Conservation (phyloP, 1,140 invertebrate genomes). For the Drosophila carrolli region DNA sequence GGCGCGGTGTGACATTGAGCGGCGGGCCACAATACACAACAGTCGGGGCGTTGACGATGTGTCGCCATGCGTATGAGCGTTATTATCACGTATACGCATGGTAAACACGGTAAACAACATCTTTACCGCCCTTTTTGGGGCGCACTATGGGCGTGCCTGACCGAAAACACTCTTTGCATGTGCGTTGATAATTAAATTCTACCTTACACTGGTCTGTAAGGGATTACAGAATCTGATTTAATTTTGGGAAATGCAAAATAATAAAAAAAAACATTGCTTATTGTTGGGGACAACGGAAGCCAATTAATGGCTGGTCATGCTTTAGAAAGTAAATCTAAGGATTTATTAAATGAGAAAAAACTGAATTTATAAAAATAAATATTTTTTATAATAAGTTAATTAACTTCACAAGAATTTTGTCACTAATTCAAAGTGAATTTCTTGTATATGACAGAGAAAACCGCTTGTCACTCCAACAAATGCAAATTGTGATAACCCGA, state of each 20-base stretch:
- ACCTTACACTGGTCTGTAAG: background rate
- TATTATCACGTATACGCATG: slow-evolving; percentile 50
- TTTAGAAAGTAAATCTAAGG: too few relatives aligned
- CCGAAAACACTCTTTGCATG: background rate
- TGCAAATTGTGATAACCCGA: background rate
- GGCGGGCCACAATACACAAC: slow-evolving; percentile 3
- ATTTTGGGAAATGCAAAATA: background rate
- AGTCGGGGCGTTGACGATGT: slow-evolving; percentile 18
- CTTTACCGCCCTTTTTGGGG: background rate
- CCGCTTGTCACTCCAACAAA: too few relatives aligned
- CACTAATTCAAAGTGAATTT: too few relatives aligned
- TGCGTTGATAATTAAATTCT: slow-evolving; percentile 17
- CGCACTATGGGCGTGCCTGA: slow-evolving; percentile 1
- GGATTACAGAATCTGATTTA: background rate
- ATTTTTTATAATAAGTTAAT: too few relatives aligned
- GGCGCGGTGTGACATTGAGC: slow-evolving; percentile 40
- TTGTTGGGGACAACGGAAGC: too few relatives aligned
- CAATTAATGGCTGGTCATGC: too few relatives aligned
- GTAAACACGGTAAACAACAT: slow-evolving; percentile 35
- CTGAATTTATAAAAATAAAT: too few relatives aligned
- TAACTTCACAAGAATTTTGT: too few relatives aligned
- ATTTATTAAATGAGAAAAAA: too few relatives aligned
- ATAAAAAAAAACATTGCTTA: background rate
- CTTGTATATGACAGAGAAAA: too few relatives aligned
- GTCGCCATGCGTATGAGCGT: slow-evolving; percentile 48